Evolutionary conservation across 2,888 invertebrate species (phyloP).

Genomic region (Trissolcus japonicus): DNA sequence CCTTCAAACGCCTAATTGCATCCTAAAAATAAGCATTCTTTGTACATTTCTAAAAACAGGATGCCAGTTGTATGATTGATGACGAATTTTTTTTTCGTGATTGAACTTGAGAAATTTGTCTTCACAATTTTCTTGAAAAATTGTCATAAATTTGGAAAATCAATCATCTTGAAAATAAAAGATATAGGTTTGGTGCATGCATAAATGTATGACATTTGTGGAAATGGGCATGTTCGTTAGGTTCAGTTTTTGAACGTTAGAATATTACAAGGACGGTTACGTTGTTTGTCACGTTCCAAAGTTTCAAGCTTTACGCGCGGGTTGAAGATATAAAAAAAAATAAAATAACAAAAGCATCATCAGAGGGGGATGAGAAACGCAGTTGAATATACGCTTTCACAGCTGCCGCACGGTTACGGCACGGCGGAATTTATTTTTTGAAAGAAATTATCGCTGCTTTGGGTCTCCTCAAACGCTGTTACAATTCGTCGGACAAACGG

Average conservation of each 20-base stretch:
- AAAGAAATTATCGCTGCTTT: constrained; percentile 54
- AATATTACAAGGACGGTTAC: not conserved
- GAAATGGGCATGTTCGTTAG: not conserved
- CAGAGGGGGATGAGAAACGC: constrained; percentile 26
- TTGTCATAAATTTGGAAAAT: no score
- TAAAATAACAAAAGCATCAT: not conserved
- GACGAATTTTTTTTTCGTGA: no score
- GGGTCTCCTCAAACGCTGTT: constrained; percentile 48
- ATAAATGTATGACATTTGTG: not conserved
- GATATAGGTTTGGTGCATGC: no score
- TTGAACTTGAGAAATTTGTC: no score
- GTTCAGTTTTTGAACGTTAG: not conserved
- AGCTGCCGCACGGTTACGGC: constrained; percentile 50
- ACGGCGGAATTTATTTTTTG: constrained; percentile 51
- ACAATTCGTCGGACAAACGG: constrained; percentile 52
- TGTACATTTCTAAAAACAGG: no score
- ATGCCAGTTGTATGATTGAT: no score
- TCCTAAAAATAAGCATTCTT: no score
- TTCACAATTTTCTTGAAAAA: no score
- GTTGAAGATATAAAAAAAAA: not conserved
- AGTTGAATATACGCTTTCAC: constrained; percentile 40
- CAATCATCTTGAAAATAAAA: no score
- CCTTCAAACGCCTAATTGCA: not conserved
- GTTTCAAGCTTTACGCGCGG: not conserved
- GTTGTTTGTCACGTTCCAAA: constrained; percentile 3